Conservation (phyloP, 2,113 vertebrate species). For the Budorcas taxicolor region DNA sequence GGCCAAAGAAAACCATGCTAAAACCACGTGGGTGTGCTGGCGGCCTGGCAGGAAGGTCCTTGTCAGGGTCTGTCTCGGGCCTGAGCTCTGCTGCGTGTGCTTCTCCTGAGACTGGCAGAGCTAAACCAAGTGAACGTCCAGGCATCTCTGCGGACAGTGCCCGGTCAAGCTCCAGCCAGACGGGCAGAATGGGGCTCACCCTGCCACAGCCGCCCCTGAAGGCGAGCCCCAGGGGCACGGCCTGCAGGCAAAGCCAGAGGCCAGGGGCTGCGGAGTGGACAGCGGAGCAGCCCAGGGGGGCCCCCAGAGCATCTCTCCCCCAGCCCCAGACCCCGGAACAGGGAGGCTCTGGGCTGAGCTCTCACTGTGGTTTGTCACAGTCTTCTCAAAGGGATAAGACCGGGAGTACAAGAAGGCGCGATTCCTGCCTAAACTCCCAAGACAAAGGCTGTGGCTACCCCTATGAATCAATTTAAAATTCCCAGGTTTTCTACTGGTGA, state of each 20-base stretch:
- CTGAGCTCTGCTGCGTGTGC: conserved; percentile 72
- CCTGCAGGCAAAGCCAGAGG: conserved; percentile 29
- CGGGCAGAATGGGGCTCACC: conserved; percentile 52
- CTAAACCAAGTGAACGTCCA: background rate
- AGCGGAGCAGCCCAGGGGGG: background rate
- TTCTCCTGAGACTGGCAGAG: conserved; percentile 79
- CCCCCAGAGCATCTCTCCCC: background rate
- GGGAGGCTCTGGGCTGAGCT: conserved; percentile 32
- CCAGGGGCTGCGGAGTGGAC: background rate
- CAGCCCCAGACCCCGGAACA: conserved; percentile 12
- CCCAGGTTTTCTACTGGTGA: conserved; percentile 56
- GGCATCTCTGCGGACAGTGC: conserved; percentile 72
- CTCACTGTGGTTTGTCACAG: conserved; percentile 32
- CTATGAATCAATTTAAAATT: conserved; percentile 43
- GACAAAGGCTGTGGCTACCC: background rate
- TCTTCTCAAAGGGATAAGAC: conserved; percentile 31
- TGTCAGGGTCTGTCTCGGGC: conserved; percentile 81
- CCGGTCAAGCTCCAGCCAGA: conserved; percentile 41
- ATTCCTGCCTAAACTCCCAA: background rate
- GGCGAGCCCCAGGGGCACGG: background rate
- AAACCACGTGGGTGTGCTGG: conserved; percentile 74
- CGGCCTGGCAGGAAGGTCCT: conserved; percentile 70
- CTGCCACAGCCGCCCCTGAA: background rate
- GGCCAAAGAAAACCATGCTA: conserved; percentile 73
- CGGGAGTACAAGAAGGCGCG: conserved; percentile 33